Evolutionary conservation across 2,113 vertebrate genomes (phyloP), one percentile per base, ranked within the genome.

Genomic region (Pterocles burchelli): DNA sequence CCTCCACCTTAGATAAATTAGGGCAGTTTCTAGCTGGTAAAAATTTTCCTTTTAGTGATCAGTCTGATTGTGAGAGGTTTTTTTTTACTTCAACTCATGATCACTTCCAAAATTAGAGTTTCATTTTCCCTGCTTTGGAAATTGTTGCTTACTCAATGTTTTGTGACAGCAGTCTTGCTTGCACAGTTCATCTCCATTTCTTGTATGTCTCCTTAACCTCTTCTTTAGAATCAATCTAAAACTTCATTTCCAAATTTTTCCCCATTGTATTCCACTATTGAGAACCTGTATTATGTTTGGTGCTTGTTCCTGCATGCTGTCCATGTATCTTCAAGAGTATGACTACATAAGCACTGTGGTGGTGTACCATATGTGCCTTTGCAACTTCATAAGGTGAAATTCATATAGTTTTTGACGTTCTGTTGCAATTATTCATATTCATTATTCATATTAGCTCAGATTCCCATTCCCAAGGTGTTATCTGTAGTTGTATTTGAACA

Each of bases 241-340:
- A 55, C 20, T 29, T 31, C 3, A 33, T 55, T 87, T 90, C 29
- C 43, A n/a, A 46, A 1, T 71, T 9, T 54, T 54, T 90, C 21
- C 25, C 57, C 5, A 14, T 15, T 79, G 8, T 57, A 57, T 41
- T 41, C 4, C 13, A 57, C 20, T 57, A 7, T 29, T 63, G 34
- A 68, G 24, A 75, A 51, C 9, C 2, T 63, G 10, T 6, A 34
- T 57, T 4, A 6, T 31, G 10, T 79, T 38, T 80, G 16, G 9
- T 68, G 5, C 34, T 73, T 61, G 41, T 49, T 79, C 38, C 41
- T 74, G 20, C 12, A 16, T 0, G 4, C 18, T 84, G 86, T 84
- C 72, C 5, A 1, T 24, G 0, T 36, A 3, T 61, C 16, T 73
- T 65, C 34, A 21, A 52, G 16, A 59, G 10, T 12, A 73, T 0